A percentile compares a stretch with the other conserved stretches of the same genome.
Evolutionary conservation across 2,888 invertebrate species (phyloP).

Genomic region (Sarcophaga rosellei): DNA sequence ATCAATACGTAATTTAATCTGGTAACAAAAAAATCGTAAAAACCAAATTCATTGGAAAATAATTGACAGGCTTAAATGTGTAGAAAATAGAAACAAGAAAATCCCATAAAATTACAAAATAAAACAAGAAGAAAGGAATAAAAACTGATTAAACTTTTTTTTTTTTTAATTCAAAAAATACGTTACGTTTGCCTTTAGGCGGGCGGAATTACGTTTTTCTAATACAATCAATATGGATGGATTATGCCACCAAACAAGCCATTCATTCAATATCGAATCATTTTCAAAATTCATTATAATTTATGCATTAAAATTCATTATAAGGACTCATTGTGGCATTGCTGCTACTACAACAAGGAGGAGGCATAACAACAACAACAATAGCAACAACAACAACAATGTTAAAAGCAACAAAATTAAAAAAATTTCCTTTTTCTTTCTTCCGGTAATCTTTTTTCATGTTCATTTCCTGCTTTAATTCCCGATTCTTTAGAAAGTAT

Average conservation of each 20-base stretch:
- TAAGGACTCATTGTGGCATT: not conserved
- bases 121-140: slow-evolving; percentile 10
- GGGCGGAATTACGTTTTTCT: slow-evolving; percentile 1
- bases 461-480: slow-evolving; percentile 51
- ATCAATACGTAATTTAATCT: not conserved
- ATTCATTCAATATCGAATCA: not conserved
- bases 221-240: slow-evolving; percentile 63
- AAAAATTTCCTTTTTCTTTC: too few species aligned
- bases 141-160: slow-evolving; percentile 47
- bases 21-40: slow-evolving; percentile 25
- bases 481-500: slow-evolving; percentile 17
- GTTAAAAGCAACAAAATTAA: too few species aligned
- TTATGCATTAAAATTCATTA: not conserved
- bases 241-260: slow-evolving; percentile 39
- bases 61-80: slow-evolving; percentile 59
- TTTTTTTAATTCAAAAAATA: slow-evolving; percentile 27
- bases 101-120: slow-evolving; percentile 38
- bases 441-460: slow-evolving; percentile 32
- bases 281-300: not conserved
- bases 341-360: not conserved
- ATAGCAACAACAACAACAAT: too few species aligned
- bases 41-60: slow-evolving; percentile 53
- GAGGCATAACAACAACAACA: too few species aligned
- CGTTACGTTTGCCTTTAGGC: slow-evolving; percentile 26
- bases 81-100: slow-evolving; percentile 25